These are phyloP conservation scores for Apotomis turbidana DNA, from an alignment of 2,888 invertebrate genomes.

Conservation along the genomic window DNA sequence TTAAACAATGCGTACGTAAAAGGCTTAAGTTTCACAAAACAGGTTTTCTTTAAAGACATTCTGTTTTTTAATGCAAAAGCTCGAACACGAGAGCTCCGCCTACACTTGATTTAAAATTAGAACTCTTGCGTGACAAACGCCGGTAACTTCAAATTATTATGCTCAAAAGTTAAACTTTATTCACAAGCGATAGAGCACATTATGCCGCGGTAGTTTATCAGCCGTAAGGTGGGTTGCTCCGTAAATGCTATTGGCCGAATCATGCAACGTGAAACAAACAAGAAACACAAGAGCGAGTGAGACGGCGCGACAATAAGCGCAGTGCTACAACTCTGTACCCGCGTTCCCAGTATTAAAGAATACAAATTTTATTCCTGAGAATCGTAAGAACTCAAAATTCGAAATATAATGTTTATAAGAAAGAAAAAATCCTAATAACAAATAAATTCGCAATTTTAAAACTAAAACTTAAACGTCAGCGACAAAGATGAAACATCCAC, in stretches of 20 bases:
- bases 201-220: conserved; percentile 76
- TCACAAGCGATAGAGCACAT: conserved; percentile 76
- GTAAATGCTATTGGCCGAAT: conserved; percentile 82
- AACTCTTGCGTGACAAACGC: conserved; percentile 83
- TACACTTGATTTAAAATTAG: conserved; percentile 84
- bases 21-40: conserved; percentile 82
- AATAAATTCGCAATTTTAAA: conserved; percentile 49
- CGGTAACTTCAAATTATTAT: conserved; percentile 79
- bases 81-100: conserved; percentile 80
- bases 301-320: conserved; percentile 62
- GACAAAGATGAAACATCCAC: conserved; percentile 61
- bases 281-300: conserved; percentile 75
- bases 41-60: conserved; percentile 82
- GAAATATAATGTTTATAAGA: conserved; percentile 18
- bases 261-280: conserved; percentile 79
- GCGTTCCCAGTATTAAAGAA: conserved; percentile 42
- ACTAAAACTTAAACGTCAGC: conserved; percentile 54
- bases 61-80: conserved; percentile 82
- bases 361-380: conserved; percentile 21
- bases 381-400: conserved; percentile 10
- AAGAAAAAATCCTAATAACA: conserved; percentile 40
- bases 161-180: conserved; percentile 82
- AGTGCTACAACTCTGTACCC: conserved; percentile 46
- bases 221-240: conserved; percentile 82
- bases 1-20: conserved; percentile 77